These are phyloP conservation scores for Pseudomyrmex cubaensis DNA, from an alignment of 1,140 invertebrate species.

Conservation along the genomic window DNA sequence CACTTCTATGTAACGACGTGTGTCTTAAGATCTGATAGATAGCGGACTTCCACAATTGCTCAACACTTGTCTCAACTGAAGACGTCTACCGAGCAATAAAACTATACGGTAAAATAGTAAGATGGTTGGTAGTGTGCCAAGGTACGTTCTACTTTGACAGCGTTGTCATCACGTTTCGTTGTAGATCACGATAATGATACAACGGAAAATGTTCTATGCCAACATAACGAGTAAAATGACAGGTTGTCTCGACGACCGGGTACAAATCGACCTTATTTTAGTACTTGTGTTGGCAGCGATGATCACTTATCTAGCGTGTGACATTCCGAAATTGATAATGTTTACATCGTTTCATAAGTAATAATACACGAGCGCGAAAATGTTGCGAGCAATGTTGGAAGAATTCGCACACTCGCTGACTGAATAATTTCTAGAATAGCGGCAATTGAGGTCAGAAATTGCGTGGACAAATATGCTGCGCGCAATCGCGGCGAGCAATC, in stretches of 20 bases:
- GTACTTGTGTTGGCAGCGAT: conserved; percentile 31
- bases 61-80: background rate
- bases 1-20: background rate
- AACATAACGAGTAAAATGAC: conserved; percentile 54
- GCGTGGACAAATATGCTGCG: conserved; percentile 3
- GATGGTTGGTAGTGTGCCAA: background rate
- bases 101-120: background rate
- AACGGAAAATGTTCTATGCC: background rate
- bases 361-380: background rate
- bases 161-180: conserved; percentile 36
- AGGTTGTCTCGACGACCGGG: conserved; percentile 31
- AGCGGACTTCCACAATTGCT: conserved; percentile 3
- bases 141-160: conserved; percentile 55
- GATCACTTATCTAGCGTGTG: conserved; percentile 31
- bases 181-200: conserved; percentile 25
- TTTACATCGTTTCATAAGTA: background rate
- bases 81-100: conserved; percentile 13
- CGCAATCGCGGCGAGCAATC: conserved; percentile 21
- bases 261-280: conserved; percentile 50
- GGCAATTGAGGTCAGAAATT: background rate
- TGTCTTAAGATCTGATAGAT: conserved; percentile 26
- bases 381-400: background rate
- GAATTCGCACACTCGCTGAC: too few relatives aligned
- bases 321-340: conserved; percentile 25
- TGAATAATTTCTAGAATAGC: background rate